Conservation (phyloP, 2,888 invertebrate species). For the Drosophila colorata region DNA sequence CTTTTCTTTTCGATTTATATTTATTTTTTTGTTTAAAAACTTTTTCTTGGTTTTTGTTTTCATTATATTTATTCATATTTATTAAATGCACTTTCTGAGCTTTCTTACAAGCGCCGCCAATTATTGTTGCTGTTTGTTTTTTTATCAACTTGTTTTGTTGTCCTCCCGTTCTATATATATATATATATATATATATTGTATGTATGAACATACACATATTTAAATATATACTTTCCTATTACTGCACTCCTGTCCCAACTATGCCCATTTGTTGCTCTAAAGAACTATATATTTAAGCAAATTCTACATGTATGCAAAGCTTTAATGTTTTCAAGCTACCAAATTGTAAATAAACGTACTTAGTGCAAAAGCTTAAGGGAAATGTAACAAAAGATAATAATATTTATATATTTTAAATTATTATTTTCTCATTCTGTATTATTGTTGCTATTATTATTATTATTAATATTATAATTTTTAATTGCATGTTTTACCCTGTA, state of each 20-base stretch:
- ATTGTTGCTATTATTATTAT: conserved; percentile 16
- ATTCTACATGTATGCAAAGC: conserved; percentile 75
- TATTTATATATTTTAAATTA: conserved; percentile 31
- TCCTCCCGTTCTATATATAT: conserved; percentile 49
- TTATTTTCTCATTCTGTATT: conserved; percentile 30
- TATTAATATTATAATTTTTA: conserved; percentile 77
- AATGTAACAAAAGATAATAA: conserved; percentile 40
- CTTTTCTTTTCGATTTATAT: conserved; percentile 35
- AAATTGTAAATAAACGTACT: conserved; percentile 42
- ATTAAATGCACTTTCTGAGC: conserved; percentile 84
- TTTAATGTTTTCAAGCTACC: conserved; percentile 58
- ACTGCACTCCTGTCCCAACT: conserved; percentile 50
- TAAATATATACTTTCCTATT: conserved; percentile 58
- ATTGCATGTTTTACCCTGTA: conserved; percentile 98
- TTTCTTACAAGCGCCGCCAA: conserved; percentile 84
- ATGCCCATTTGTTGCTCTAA: conserved; percentile 66
- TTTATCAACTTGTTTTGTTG: conserved; percentile 37
- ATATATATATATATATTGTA: conserved; percentile 36
- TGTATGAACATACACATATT: conserved; percentile 7
- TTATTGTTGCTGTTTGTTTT: conserved; percentile 83
- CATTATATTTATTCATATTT: conserved; percentile 53
- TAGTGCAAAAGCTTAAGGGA: conserved; percentile 65
- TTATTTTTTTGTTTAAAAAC: conserved; percentile 57
- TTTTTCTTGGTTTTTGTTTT: conserved; percentile 40
- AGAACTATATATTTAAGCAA: conserved; percentile 63